A percentile compares a stretch with the other conserved stretches of the same genome.
These are phyloP conservation scores for Heteropelma amictum DNA, from an alignment of 2,888 invertebrate genomes.

Conservation along the genomic window DNA sequence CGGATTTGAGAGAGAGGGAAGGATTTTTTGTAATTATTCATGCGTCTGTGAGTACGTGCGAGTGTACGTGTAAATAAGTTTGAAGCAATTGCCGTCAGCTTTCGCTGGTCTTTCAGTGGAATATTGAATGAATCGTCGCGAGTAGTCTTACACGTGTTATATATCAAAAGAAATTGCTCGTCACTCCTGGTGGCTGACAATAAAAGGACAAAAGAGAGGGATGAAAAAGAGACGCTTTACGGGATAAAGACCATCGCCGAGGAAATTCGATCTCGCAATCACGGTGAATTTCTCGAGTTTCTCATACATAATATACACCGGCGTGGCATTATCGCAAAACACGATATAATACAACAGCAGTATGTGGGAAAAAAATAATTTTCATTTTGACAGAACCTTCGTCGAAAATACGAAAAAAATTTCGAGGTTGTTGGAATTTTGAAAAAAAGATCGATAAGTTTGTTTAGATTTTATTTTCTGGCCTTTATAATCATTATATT, in stretches of 20 bases:
- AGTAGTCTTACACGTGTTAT: slow-evolving; percentile 23
- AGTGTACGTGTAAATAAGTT: background rate
- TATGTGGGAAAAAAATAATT: background rate
- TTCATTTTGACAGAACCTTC: background rate
- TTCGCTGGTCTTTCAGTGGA: slow-evolving; percentile 8
- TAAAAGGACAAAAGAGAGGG: slow-evolving; percentile 32
- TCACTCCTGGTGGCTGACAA: slow-evolving; percentile 20
- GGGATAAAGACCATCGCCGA: background rate
- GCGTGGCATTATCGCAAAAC: background rate
- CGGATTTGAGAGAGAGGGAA: slow-evolving; percentile 28
- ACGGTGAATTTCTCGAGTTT: background rate
- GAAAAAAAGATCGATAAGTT: too few relatives aligned
- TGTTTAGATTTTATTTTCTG: too few relatives aligned
- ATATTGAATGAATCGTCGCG: slow-evolving; percentile 47
- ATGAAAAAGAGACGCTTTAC: background rate
- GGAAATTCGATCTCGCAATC: slow-evolving; percentile 34
- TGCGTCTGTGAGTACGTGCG: background rate
- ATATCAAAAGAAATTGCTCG: slow-evolving; percentile 47
- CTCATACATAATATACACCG: background rate
- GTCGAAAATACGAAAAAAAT: too few relatives aligned
- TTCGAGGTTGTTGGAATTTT: too few relatives aligned
- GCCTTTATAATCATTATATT: too few relatives aligned
- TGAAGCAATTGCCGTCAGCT: slow-evolving; percentile 19
- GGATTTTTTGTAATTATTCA: background rate
- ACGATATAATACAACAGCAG: background rate